Conservation (phyloP, 2,888 invertebrate genomes). For the Osedax fenrisi region DNA sequence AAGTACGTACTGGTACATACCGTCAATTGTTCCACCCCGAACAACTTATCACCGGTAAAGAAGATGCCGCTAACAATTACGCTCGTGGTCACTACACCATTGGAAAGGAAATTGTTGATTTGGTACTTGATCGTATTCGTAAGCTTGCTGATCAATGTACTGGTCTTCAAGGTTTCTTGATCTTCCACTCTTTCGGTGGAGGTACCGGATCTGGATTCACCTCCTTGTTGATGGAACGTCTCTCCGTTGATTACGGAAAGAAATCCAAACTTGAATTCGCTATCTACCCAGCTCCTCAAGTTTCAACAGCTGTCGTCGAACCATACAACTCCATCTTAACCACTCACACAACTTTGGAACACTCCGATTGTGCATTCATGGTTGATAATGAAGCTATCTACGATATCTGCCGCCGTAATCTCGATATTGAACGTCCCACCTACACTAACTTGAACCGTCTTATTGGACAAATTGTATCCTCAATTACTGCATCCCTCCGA, state of each 20-base stretch:
- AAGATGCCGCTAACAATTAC: slow-evolving; percentile 44
- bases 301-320: slow-evolving; percentile 38
- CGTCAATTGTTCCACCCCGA: slow-evolving; percentile 43
- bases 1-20: slow-evolving; percentile 41
- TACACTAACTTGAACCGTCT: slow-evolving; percentile 80
- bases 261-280: slow-evolving; percentile 77
- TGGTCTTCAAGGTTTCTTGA: slow-evolving; percentile 49
- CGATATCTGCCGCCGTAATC: slow-evolving; percentile 55
- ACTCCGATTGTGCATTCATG: slow-evolving; percentile 77
- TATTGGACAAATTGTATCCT: slow-evolving; percentile 68
- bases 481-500: slow-evolving; percentile 51
- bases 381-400: slow-evolving; percentile 51
- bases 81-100: slow-evolving; percentile 44
- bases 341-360: slow-evolving; percentile 81
- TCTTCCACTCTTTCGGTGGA: slow-evolving; percentile 46
- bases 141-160: slow-evolving; percentile 52
- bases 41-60: slow-evolving; percentile 43
- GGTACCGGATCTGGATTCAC: slow-evolving; percentile 49
- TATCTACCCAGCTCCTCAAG: slow-evolving; percentile 63
- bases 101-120: slow-evolving; percentile 42
- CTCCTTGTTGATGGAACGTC: slow-evolving; percentile 52
- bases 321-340: slow-evolving; percentile 61
- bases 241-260: slow-evolving; percentile 71
- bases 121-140: slow-evolving; percentile 46
- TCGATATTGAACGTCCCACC: slow-evolving; percentile 71